A percentile compares a stretch with the other conserved stretches of the same genome.
phyloP scores from a whole-genome alignment of 2,113 vertebrate species.

The Oenanthe melanoleuca region DNA sequence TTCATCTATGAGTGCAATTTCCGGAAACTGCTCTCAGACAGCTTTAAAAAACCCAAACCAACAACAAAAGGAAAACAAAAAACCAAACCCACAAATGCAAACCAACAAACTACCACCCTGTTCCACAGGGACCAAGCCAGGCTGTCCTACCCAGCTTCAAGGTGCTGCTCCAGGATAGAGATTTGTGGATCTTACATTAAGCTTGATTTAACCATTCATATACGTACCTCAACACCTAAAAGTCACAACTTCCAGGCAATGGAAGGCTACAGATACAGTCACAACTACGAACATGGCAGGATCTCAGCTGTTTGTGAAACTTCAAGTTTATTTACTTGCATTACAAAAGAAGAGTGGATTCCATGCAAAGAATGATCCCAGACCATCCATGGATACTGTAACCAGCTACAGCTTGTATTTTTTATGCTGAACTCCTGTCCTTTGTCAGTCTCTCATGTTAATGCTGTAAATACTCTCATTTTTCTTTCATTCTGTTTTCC shows the following conservation, averaged over 20 bases:
- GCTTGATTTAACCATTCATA: background rate
- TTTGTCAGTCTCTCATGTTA: background rate
- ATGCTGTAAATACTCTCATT: background rate
- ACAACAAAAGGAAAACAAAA: background rate
- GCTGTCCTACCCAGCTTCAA: background rate
- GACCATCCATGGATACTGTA: background rate
- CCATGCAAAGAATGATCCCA: background rate
- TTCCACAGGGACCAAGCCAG: background rate
- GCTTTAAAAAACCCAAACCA: background rate
- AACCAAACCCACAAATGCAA: background rate
- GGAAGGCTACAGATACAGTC: background rate
- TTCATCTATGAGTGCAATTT: background rate
- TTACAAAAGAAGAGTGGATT: background rate
- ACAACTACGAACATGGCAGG: background rate
- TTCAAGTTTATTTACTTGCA: background rate
- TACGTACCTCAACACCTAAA: background rate
- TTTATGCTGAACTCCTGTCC: accelerated
- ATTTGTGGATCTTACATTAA: background rate
- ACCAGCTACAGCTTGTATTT: background rate
- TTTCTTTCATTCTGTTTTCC: background rate
- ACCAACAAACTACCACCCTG: background rate
- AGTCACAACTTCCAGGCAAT: background rate
- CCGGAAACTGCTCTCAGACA: background rate
- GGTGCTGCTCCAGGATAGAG: background rate
- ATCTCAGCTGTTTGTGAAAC: background rate